These are phyloP conservation scores for Pachydiplax longipennis DNA, from an alignment of 2,888 invertebrate species.

Conservation along the genomic window DNA sequence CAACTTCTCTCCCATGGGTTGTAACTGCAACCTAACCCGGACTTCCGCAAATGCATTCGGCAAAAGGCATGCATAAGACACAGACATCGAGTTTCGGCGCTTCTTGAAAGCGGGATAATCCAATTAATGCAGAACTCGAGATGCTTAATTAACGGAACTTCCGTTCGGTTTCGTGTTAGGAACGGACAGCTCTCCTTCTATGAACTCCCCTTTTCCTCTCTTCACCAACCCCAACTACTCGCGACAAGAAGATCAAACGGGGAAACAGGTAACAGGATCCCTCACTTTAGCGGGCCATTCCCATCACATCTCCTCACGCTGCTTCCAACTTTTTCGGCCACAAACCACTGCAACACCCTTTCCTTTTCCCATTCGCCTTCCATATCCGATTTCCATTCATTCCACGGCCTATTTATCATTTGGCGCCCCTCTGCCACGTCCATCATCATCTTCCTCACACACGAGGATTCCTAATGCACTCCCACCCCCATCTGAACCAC, in stretches of 20 bases:
- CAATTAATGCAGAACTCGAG: neutral
- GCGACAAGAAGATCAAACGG: neutral
- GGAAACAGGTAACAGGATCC: neutral
- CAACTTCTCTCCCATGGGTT: too few species aligned
- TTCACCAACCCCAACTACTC: neutral
- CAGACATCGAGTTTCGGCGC: neutral
- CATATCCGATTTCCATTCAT: constrained; percentile 17
- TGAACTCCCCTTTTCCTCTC: neutral
- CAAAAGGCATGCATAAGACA: neutral
- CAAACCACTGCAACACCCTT: neutral
- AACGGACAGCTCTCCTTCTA: neutral
- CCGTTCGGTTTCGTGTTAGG: neutral
- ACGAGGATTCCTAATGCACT: neutral
- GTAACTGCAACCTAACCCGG: too few species aligned
- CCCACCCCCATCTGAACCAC: neutral
- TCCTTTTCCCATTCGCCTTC: neutral
- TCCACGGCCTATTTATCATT: neutral
- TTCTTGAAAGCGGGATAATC: neutral
- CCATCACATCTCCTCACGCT: neutral
- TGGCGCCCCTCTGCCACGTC: neutral
- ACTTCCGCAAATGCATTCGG: neutral
- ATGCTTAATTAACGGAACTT: neutral
- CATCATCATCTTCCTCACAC: neutral
- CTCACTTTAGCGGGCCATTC: neutral
- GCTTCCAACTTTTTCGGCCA: neutral